These are phyloP conservation scores for Drosophila differens DNA, from an alignment of 2,888 invertebrate genomes.

Conservation along the genomic window DNA sequence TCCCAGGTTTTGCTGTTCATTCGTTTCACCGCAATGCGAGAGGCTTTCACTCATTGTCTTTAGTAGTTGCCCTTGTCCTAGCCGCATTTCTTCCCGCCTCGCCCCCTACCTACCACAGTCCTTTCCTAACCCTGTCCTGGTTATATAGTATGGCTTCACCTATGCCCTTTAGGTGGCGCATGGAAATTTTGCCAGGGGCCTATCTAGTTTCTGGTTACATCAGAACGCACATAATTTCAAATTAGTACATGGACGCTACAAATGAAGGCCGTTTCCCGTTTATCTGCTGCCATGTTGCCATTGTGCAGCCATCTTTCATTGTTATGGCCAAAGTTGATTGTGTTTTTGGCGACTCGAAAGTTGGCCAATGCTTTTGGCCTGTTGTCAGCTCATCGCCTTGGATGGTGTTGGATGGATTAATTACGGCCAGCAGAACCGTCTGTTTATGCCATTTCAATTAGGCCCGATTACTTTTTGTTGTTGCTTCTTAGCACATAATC, in stretches of 20 bases:
- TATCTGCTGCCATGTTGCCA: conserved; percentile 1
- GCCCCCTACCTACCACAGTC: background rate
- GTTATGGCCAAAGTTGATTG: conserved; percentile 43
- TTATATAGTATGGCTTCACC: conserved; percentile 25
- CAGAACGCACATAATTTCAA: conserved; percentile 73
- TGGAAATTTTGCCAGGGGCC: conserved; percentile 20
- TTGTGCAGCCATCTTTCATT: conserved; percentile 45
- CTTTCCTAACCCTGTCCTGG: background rate
- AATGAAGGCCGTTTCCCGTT: conserved; percentile 34
- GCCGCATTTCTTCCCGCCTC: background rate
- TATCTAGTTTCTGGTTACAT: conserved; percentile 60
- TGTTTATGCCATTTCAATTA: conserved; percentile 31
- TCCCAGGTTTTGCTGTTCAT: conserved; percentile 15
- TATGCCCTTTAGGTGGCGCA: conserved; percentile 42
- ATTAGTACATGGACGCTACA: conserved; percentile 55
- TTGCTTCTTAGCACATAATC: conserved; percentile 7
- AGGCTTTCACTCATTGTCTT: conserved; percentile 32
- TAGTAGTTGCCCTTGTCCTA: conserved; percentile 30
- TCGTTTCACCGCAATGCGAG: conserved; percentile 59
- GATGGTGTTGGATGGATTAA: conserved; percentile 31
- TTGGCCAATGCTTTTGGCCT: background rate
- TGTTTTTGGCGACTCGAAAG: conserved; percentile 1
- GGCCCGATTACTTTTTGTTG: conserved; percentile 3
- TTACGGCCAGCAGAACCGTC: conserved; percentile 11
- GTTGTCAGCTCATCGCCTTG: conserved; percentile 11